phyloP scores from a whole-genome alignment of 30 jellyfish, hydroid and myxozoan species.

The Chironex yamaguchii region DNA sequence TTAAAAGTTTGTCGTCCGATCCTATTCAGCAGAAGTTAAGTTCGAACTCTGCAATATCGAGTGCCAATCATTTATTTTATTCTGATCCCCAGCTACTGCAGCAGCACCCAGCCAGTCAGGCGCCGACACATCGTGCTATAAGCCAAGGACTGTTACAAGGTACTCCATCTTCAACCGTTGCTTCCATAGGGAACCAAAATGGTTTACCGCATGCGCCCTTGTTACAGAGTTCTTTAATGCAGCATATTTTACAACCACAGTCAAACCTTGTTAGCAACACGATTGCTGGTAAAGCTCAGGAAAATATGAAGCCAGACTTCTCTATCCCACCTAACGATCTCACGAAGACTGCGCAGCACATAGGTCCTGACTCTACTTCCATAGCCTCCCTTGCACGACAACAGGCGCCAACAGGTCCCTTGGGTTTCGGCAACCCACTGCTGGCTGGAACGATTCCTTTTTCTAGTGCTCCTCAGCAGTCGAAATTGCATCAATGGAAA shows the following conservation, averaged over 20 bases:
- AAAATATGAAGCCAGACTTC: background rate
- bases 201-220: constrained; percentile 1
- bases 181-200: background rate
- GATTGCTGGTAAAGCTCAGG: background rate
- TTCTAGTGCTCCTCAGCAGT: constrained; percentile 78
- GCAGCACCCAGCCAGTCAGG: background rate
- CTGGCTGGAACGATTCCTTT: too few relatives aligned
- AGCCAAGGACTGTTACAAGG: background rate
- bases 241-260: constrained; percentile 57
- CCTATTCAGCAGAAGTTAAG: background rate
- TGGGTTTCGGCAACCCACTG: background rate
- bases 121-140: background rate
- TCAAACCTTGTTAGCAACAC: background rate
- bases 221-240: constrained; percentile 47
- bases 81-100: background rate
- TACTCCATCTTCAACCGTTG: background rate
- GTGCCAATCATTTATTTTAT: background rate
- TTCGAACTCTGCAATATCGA: background rate
- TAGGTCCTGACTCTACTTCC: background rate
- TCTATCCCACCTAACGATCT: background rate
- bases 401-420: background rate
- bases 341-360: background rate
- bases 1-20: background rate
- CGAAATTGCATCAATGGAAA: constrained; percentile 90
- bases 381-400: background rate